phyloP scores from a whole-genome alignment of 2,888 invertebrate species.

The Sinhomidia bicolor region DNA sequence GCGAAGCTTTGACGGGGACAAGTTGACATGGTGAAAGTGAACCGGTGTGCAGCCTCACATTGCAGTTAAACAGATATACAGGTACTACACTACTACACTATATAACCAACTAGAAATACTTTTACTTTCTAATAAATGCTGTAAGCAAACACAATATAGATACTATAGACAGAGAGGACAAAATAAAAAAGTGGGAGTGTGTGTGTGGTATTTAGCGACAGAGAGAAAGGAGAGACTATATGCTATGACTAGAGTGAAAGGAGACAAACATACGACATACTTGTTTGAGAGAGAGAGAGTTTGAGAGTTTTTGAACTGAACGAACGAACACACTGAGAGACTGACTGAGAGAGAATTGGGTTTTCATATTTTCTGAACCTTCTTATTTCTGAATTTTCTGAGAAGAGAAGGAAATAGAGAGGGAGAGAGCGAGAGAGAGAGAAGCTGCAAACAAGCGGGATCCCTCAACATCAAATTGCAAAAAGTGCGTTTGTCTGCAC shows the following conservation, averaged over 20 bases:
- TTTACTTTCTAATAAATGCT: too few relatives aligned
- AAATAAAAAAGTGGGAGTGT: background rate
- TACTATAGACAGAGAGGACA: too few relatives aligned
- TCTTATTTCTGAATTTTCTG: background rate
- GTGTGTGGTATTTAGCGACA: background rate
- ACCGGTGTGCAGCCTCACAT: too few relatives aligned
- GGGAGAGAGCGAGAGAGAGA: slow-evolving; percentile 1
- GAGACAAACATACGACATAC: slow-evolving; percentile 37
- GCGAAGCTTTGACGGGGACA: too few relatives aligned
- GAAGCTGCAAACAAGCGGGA: slow-evolving; percentile 42
- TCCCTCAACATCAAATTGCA: slow-evolving; percentile 26
- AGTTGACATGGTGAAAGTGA: background rate
- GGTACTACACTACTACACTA: too few relatives aligned
- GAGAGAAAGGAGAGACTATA: background rate
- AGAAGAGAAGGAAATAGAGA: background rate
- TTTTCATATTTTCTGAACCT: too few relatives aligned
- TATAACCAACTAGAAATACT: too few relatives aligned
- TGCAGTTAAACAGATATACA: too few relatives aligned
- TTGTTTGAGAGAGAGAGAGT: slow-evolving; percentile 23
- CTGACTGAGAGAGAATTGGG: slow-evolving; percentile 10
- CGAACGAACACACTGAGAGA: slow-evolving; percentile 7
- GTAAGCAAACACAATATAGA: too few relatives aligned
- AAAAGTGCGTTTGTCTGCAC: background rate
- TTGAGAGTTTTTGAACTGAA: slow-evolving; percentile 31
- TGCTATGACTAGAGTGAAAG: background rate